A percentile compares a stretch with the other conserved stretches of the same genome.
Evolutionary conservation across 1,140 invertebrate species (phyloP).

Genomic region (Hylyphantes graminicola): DNA sequence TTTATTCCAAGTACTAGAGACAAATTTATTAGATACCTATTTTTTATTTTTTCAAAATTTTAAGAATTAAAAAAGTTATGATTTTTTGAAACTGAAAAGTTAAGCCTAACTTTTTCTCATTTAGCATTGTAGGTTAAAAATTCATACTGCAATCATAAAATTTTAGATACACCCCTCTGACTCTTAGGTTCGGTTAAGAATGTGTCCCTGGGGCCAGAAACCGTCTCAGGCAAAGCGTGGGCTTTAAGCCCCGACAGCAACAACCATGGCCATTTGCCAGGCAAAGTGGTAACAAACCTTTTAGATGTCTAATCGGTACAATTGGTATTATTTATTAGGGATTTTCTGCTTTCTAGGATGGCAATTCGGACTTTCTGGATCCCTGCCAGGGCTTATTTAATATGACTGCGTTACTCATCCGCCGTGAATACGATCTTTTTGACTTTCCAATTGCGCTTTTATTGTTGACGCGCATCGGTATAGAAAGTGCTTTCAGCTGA

Average conservation of each 20-base stretch:
- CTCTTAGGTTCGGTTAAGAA: no score
- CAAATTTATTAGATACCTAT: no score
- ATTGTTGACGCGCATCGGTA: no score
- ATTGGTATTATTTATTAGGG: slow-evolving; percentile 52
- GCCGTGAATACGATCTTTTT: slow-evolving; percentile 15
- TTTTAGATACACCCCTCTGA: no score
- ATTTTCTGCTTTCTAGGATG: not conserved
- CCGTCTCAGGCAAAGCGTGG: not conserved
- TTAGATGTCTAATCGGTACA: slow-evolving; percentile 51
- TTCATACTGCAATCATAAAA: no score
- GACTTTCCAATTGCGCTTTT: not conserved
- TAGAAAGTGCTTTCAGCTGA: no score
- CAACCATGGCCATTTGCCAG: slow-evolving; percentile 34
- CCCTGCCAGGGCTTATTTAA: slow-evolving; percentile 23
- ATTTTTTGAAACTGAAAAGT: no score
- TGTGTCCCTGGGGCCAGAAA: not conserved
- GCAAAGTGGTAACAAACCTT: slow-evolving; percentile 51
- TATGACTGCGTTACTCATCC: not conserved
- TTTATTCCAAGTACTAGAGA: no score
- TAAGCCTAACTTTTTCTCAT: no score
- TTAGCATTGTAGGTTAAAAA: no score
- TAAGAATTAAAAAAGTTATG: no score
- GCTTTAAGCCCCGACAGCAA: not conserved
- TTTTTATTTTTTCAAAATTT: no score
- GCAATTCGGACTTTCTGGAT: not conserved